phyloP scores from a whole-genome alignment of 2,888 invertebrate genomes.

The Nymphalis polychloros region DNA sequence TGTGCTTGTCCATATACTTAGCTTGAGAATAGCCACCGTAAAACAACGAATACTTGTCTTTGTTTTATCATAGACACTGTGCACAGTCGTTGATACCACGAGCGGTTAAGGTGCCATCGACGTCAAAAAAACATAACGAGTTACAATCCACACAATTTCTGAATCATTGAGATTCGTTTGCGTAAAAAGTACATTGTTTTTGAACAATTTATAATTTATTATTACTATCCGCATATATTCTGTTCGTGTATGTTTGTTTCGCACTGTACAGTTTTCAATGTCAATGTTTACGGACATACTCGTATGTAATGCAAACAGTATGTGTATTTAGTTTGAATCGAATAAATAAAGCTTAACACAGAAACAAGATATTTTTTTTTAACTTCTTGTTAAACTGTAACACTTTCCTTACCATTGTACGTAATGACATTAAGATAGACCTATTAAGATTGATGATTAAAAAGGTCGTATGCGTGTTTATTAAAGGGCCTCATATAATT shows the following conservation, averaged over 20 bases:
- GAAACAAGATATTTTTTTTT: no score
- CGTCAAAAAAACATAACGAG: no score
- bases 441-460: not conserved
- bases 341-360: not conserved
- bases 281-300: constrained; percentile 15
- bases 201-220: no score
- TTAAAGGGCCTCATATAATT: not conserved
- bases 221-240: not conserved
- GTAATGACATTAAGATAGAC: constrained; percentile 8
- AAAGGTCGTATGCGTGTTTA: constrained; percentile 15
- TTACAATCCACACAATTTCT: no score
- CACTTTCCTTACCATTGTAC: constrained; percentile 4
- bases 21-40: no score
- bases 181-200: no score
- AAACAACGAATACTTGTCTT: no score
- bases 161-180: no score
- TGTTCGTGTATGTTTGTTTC: not conserved
- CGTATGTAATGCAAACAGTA: not conserved
- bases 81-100: no score
- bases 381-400: not conserved
- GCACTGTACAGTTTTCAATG: constrained; percentile 9
- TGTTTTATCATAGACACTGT: no score
- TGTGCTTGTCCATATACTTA: no score
- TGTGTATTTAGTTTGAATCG: not conserved
- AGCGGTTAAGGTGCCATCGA: no score